Base-by-base conservation (phyloP, 2,797 vertebrate genomes). In the Pachyuromys duprasi region DNA sequence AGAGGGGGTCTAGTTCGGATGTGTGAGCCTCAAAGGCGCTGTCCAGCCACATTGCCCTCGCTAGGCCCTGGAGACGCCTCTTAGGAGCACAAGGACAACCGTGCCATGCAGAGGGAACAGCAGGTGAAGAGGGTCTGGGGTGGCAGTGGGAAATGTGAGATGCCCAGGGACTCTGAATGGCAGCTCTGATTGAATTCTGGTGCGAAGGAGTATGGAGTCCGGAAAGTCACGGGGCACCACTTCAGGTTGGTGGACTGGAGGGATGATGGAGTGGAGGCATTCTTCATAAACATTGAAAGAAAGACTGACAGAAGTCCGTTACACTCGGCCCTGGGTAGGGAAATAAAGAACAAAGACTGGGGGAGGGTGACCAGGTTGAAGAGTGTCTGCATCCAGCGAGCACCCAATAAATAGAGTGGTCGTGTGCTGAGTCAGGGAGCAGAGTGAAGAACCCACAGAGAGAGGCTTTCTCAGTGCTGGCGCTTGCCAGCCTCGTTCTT, bases 241-340 rank as follows among this genome's bases (percentile, higher is more conserved):
- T 31, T 17, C 26, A 49, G 17, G 31, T 28, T 53, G n/a, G 57
- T 84, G 20, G 12, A 67, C 75, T 87, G 33, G 72, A 53, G 53
- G 22, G 75, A 45, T 24, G 60, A 22, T 70, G 45, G 87, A 87
- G 86, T 70, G 13, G 39, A 36, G 89, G 3, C 60, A 36, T 53
- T 72, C 69, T 82, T 63, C 93, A 74, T 79, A 78, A 72, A 31
- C n/a, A 7, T 36, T 93, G 72, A 78, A 92, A 95, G 31, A 45
- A 90, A 12, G 33, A 76, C 26, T 26, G 42, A 84, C 45, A 28
- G 26, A 20, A 33, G 33, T 18, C 9, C 8, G 49, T 11, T 42
- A 74, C 8, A 15, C 36, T 6, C 75, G 14, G 20, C 28, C 36
- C 1, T 13, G 76, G 12, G 28, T 79, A 45, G 26, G n/a, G 7